Conservation (phyloP, 2,888 invertebrate species). For the Orthonychiurus folsomi region DNA sequence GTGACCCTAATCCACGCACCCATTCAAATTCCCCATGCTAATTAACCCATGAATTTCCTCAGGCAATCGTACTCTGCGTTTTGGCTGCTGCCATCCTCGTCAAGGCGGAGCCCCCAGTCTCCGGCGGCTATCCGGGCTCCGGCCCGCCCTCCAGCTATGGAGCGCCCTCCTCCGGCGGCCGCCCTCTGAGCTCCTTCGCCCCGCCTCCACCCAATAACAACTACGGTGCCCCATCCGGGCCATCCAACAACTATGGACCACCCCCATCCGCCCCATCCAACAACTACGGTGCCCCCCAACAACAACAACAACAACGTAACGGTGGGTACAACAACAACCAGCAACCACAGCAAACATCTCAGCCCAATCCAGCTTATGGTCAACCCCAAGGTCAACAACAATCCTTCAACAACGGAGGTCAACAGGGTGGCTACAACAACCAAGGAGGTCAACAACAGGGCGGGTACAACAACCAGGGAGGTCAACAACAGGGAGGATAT, state of each 20-base stretch:
- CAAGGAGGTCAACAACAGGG: constrained; percentile 16
- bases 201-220: constrained; percentile 4
- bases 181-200: neutral
- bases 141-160: constrained; percentile 18
- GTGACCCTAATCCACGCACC: neutral
- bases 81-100: constrained; percentile 25
- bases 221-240: constrained; percentile 19
- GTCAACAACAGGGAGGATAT: constrained; percentile 23
- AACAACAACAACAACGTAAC: neutral
- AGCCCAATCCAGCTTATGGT: too few relatives aligned
- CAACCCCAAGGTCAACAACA: neutral
- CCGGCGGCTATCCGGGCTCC: constrained; percentile 16
- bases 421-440: constrained; percentile 14
- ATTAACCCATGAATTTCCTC: too few relatives aligned
- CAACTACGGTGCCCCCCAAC: constrained; percentile 8
- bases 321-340: constrained; percentile 7
- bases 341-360: constrained; percentile 14
- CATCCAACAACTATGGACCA: constrained; percentile 14
- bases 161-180: constrained; percentile 9
- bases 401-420: constrained; percentile 11
- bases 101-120: constrained; percentile 34
- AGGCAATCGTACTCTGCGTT: constrained; percentile 27
- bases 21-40: too few relatives aligned
- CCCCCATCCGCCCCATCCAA: constrained; percentile 6
- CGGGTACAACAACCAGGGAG: constrained; percentile 15